Base-by-base conservation (phyloP, 2,888 invertebrate genomes). In the Tyria jacobaeae region DNA sequence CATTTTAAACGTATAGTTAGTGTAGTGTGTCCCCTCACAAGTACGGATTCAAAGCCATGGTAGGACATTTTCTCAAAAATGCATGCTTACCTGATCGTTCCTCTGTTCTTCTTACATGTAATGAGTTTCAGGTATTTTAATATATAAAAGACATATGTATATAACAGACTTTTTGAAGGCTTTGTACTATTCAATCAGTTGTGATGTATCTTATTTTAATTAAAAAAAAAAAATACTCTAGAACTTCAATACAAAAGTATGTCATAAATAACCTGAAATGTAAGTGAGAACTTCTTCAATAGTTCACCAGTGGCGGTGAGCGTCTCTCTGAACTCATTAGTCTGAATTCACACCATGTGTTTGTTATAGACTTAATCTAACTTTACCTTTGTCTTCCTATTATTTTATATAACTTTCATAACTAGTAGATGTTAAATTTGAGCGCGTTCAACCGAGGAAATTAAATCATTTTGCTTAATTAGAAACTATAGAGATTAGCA, bases 351-450 rank as follows among this genome's bases (percentile, higher is more conserved):
- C 60, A 73, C 64, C 78, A 79, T 75, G 75, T 80, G 77, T 77
- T 72, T 64, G 73, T 71, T 76, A 61, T 74, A 72, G 70, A 77
- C 73, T 75, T 81, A 79, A 82, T 83, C 75, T 79, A 83, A 82
- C 79, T 83, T 82, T 78, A 76, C 66, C 81, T 76, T 73, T 68
- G 69, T 76, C 58, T 57, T 62, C 57, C 58, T 66, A 71, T 74
- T 75, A 78, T 71, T 80, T 73, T 78, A 55, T 48, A 56, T 51
- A 74, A 72, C 64, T 70, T 59, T 52, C 44, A 62, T 72, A 66
- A 62, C 66, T 47, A 65, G 62, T 68, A 67, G 70, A 64, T 69
- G 74, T 68, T 62, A 61, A 69, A 66, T 71, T 69, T 64, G 50
- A 57, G 60, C 50, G 50, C 35, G 47, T 48, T 57, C 14, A 59